Evolutionary conservation across 35 echinoderm and acorn worm genomes (phyloP).

Genomic region (Apostichopus japonicus): DNA sequence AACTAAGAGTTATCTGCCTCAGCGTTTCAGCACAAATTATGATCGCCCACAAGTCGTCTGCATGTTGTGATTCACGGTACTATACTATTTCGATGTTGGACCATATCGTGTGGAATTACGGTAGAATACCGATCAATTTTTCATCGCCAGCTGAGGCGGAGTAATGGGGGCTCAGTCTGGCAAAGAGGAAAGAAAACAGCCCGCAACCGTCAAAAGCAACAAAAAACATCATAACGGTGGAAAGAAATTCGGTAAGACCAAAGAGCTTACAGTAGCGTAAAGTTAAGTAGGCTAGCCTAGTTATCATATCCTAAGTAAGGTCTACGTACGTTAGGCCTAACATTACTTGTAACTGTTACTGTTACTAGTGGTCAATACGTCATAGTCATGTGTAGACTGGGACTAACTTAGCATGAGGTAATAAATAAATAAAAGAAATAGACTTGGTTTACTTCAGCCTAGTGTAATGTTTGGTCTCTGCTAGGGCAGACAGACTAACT

Average conservation of each 20-base stretch:
- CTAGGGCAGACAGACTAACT: too few relatives aligned
- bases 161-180: slow-evolving; percentile 39
- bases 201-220: background rate
- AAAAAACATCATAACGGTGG: slow-evolving; percentile 28
- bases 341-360: background rate
- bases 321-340: background rate
- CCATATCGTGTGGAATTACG: slow-evolving; percentile 8
- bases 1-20: background rate
- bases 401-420: background rate
- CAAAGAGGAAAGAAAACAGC: slow-evolving; percentile 32
- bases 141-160: slow-evolving; percentile 37
- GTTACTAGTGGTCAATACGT: slow-evolving; percentile 8
- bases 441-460: too few relatives aligned
- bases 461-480: too few relatives aligned
- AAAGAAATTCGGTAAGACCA: slow-evolving; percentile 31
- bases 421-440: too few relatives aligned
- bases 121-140: slow-evolving; percentile 38
- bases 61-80: background rate
- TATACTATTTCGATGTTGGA: slow-evolving; percentile 5
- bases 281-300: too few relatives aligned
- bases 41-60: background rate
- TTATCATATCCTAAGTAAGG: too few relatives aligned
- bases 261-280: too few relatives aligned
- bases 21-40: background rate
- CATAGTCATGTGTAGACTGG: background rate